Percentiles rank a stretch among this genome's conserved stretches.
Evolutionary conservation across 2,888 invertebrate genomes (phyloP).

Genomic region (Polyommatus icarus): DNA sequence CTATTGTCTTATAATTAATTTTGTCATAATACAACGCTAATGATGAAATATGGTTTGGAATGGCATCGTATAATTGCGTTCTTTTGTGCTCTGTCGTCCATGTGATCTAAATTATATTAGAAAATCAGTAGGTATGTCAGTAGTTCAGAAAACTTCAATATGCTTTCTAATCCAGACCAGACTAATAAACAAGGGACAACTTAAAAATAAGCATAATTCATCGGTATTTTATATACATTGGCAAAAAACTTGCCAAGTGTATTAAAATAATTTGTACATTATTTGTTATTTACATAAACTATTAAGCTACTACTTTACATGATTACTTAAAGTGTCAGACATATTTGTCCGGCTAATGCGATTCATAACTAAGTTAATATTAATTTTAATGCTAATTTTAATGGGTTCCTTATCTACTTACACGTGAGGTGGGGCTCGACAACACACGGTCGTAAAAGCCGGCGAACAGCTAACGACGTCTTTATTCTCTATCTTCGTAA

Average conservation of each 20-base stretch:
- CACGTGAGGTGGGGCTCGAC: conserved; percentile 42
- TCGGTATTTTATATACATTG: background rate
- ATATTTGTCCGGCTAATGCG: conserved; percentile 9
- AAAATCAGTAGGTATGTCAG: too few relatives aligned
- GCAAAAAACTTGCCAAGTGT: background rate
- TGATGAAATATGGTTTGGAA: conserved; percentile 31
- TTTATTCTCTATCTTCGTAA: conserved; percentile 40
- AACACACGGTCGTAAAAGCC: conserved; percentile 51
- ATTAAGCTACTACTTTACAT: background rate
- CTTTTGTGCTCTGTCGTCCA: conserved; percentile 17
- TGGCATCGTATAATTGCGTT: conserved; percentile 26
- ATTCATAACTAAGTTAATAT: conserved; percentile 22
- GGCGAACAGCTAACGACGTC: conserved; percentile 42
- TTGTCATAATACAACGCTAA: conserved; percentile 54
- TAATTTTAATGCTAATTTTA: conserved; percentile 21
- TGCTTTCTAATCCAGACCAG: background rate
- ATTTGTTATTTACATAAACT: background rate
- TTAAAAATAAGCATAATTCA: background rate
- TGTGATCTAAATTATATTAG: background rate
- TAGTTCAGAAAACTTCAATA: background rate
- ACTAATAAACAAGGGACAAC: too few relatives aligned
- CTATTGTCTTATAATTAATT: conserved; percentile 73
- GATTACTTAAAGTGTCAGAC: background rate
- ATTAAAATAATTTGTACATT: background rate
- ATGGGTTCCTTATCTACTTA: conserved; percentile 20